Conservation (phyloP, 2,113 vertebrate species). For the Cisticola juncidis region DNA sequence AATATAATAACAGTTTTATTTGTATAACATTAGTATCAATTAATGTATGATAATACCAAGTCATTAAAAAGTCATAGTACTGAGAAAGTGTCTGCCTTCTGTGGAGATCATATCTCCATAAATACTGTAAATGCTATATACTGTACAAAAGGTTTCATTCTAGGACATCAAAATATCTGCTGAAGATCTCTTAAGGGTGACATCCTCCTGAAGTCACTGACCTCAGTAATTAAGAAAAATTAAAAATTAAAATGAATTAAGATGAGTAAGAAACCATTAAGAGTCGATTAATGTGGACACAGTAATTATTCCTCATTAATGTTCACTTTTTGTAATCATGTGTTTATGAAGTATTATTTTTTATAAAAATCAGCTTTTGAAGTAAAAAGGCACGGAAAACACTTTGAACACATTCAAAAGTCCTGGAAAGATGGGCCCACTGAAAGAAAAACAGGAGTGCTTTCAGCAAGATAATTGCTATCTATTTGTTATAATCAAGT, state of each 20-base stretch:
- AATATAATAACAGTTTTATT: constrained; percentile 26
- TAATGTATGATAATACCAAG: constrained; percentile 45
- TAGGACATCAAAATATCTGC: background rate
- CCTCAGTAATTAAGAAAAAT: constrained; percentile 48
- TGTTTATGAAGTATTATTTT: background rate
- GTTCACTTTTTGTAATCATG: background rate
- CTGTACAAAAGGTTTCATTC: constrained; percentile 23
- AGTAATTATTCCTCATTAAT: background rate
- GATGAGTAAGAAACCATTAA: constrained; percentile 23
- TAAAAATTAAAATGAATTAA: constrained; percentile 23
- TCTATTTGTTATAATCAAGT: constrained; percentile 34
- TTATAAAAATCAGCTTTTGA: constrained; percentile 16
- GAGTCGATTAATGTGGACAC: background rate
- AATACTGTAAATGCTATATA: constrained; percentile 20
- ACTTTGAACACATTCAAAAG: background rate
- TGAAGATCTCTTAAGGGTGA: constrained; percentile 25
- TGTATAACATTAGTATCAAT: constrained; percentile 9
- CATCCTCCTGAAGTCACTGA: constrained; percentile 40
- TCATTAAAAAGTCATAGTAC: background rate
- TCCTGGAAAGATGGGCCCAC: background rate
- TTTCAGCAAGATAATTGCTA: constrained; percentile 19
- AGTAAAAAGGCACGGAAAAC: background rate
- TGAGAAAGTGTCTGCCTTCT: constrained; percentile 35
- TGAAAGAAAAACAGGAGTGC: background rate
- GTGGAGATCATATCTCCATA: constrained; percentile 26